Percentiles rank a stretch among this genome's conserved stretches.
Evolutionary conservation across 2,797 vertebrate genomes (phyloP).

Genomic region (Buphagus erythrorhynchus): DNA sequence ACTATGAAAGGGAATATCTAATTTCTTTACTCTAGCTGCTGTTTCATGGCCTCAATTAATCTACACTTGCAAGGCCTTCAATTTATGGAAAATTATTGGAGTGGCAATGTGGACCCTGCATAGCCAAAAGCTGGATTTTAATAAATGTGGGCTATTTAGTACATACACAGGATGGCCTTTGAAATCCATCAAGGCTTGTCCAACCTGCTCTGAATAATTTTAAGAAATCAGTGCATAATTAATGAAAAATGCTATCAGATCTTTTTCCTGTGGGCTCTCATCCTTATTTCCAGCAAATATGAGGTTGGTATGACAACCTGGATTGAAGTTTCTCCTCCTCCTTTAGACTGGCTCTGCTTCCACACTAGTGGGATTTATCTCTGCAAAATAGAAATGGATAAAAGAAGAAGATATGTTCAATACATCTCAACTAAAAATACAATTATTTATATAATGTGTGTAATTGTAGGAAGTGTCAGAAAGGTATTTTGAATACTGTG

Average conservation of each 20-base stretch:
- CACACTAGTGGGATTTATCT: neutral
- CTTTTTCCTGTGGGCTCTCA: neutral
- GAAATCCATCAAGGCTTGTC: conserved; percentile 45
- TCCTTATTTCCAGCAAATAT: neutral
- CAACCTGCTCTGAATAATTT: conserved; percentile 33
- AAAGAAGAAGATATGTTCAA: neutral
- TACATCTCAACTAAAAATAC: neutral
- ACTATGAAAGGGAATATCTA: conserved; percentile 56
- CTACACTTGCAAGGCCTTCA: conserved; percentile 28
- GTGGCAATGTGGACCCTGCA: neutral
- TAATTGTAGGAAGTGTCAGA: neutral
- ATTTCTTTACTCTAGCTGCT: conserved; percentile 49
- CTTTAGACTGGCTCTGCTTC: neutral
- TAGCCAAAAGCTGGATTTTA: conserved; percentile 57
- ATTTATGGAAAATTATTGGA: conserved; percentile 38
- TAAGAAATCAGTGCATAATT: conserved; percentile 10
- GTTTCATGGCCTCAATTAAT: conserved; percentile 47
- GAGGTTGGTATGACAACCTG: neutral
- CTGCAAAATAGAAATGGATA: neutral
- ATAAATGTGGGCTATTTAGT: conserved; percentile 31
- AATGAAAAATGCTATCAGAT: conserved; percentile 29
- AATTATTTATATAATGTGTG: neutral
- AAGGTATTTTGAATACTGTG: neutral
- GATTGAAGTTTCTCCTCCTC: neutral
- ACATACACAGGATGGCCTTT: conserved; percentile 24